Evolutionary conservation across 2,888 invertebrate genomes (phyloP).

Genomic region (Lasius platythorax): DNA sequence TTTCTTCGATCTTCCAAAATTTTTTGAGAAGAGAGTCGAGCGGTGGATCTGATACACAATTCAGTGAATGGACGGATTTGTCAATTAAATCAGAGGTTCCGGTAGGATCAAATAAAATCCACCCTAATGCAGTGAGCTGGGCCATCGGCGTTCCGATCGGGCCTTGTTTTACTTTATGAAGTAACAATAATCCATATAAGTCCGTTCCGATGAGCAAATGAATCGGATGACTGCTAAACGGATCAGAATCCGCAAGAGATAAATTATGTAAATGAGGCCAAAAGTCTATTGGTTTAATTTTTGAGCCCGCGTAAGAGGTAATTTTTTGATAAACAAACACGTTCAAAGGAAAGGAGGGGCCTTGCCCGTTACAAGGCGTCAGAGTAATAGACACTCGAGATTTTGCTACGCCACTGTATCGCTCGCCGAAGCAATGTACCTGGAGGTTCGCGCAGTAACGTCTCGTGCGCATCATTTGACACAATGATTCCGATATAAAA

Average conservation of each 20-base stretch:
- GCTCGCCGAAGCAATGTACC: not conserved
- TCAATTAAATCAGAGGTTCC: no score
- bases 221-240: not conserved
- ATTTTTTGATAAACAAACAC: not conserved
- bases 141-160: not conserved
- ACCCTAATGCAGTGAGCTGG: not conserved
- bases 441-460: not conserved
- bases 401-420: not conserved
- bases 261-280: not conserved
- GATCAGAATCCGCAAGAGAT: not conserved
- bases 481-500: not conserved
- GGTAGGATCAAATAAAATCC: not conserved
- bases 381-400: not conserved
- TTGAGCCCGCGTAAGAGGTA: not conserved
- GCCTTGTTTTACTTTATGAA: not conserved
- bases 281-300: not conserved
- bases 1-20: not conserved
- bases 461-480: not conserved
- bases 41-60: not conserved
- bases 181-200: not conserved
- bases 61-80: not conserved
- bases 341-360: accelerated
- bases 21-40: not conserved
- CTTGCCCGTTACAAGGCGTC: not conserved
- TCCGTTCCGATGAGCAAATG: not conserved